phyloP scores from a whole-genome alignment of 1,140 invertebrate species.

The Gyrodactylus bullatarudis region DNA sequence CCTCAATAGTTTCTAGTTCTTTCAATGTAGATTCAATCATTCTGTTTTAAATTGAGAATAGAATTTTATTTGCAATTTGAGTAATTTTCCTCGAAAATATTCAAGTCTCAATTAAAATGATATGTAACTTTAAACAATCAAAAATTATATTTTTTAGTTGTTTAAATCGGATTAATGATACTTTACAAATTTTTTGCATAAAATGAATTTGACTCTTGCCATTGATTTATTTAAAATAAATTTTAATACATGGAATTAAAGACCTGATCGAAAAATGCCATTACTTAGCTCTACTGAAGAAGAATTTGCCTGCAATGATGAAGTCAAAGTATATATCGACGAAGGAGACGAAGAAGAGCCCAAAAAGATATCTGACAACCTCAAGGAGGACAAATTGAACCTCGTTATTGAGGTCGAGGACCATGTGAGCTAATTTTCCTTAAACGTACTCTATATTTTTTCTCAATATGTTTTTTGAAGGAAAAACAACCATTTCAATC shows the following conservation, averaged over 20 bases:
- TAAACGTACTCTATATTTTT: too few relatives aligned
- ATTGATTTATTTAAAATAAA: too few relatives aligned
- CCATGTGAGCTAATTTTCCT: too few relatives aligned
- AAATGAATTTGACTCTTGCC: too few relatives aligned
- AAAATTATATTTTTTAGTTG: too few relatives aligned
- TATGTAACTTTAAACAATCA: too few relatives aligned
- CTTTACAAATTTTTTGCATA: too few relatives aligned
- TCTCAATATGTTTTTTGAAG: too few relatives aligned
- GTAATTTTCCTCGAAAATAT: not conserved
- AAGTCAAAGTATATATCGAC: constrained; percentile 5
- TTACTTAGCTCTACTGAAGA: not conserved
- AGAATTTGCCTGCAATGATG: constrained; percentile 2
- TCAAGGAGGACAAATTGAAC: not conserved
- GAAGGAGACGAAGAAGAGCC: constrained; percentile 5
- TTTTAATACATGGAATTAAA: not conserved
- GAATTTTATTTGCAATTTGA: not conserved
- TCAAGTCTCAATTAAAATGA: not conserved
- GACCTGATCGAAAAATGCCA: not conserved
- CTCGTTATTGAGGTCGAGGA: not conserved
- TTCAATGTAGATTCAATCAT: not conserved
- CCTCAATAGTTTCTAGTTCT: not conserved
- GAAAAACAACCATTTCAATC: too few relatives aligned
- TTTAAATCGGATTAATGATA: too few relatives aligned
- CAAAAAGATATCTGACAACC: not conserved
- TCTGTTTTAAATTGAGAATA: too few relatives aligned